Conservation (phyloP, 2,113 vertebrate species). For the Dendropsophus ebraccatus region DNA sequence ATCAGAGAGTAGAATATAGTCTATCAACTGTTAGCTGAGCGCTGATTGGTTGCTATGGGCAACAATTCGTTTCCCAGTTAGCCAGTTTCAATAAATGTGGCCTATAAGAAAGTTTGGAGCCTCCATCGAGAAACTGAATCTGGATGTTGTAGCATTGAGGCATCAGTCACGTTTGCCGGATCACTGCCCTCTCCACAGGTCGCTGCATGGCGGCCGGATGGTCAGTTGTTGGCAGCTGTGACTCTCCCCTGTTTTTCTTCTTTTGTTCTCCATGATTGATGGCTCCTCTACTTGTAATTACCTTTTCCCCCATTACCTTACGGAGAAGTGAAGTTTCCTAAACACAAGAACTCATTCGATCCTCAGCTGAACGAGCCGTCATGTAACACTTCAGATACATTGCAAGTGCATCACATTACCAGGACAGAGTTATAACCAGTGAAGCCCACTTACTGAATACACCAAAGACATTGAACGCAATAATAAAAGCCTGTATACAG, state of each 20-base stretch:
- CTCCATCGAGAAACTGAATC: neutral
- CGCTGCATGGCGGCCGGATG: conserved; percentile 4
- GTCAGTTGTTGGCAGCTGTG: conserved; percentile 18
- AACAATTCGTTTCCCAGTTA: neutral
- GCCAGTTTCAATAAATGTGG: neutral
- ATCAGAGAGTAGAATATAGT: too few relatives aligned
- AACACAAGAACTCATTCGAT: neutral
- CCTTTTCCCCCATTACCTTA: too few relatives aligned
- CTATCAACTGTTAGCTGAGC: neutral
- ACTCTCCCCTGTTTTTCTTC: conserved; percentile 22
- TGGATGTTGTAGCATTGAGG: neutral
- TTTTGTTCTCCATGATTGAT: conserved; percentile 54
- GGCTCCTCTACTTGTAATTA: conserved; percentile 40
- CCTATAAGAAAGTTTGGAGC: neutral
- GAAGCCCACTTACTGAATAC: too few relatives aligned
- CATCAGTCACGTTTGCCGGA: too few relatives aligned
- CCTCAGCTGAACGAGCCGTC: neutral
- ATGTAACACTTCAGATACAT: neutral
- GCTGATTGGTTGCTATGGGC: neutral
- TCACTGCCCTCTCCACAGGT: conserved; percentile 21
- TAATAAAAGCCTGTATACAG: too few relatives aligned
- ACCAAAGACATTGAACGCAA: too few relatives aligned
- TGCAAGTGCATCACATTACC: neutral
- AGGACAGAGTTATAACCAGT: too few relatives aligned
- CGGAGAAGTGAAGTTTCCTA: neutral